These are phyloP conservation scores for Xanthia icteritia DNA, from an alignment of 2,888 invertebrate genomes.

Conservation along the genomic window DNA sequence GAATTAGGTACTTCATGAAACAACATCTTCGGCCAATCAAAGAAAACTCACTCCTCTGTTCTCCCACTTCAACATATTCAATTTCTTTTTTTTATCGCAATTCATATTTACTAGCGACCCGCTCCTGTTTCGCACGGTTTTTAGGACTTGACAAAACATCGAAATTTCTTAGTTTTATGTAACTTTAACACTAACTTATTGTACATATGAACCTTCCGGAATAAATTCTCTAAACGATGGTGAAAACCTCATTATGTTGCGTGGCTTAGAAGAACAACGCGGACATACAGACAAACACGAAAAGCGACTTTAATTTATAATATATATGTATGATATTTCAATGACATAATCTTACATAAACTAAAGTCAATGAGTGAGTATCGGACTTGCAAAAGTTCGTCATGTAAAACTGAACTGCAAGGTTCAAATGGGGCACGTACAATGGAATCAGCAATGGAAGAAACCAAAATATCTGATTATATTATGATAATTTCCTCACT, in stretches of 20 bases:
- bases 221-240: no score
- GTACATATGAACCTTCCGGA: no score
- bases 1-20: background rate
- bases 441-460: no score
- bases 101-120: background rate
- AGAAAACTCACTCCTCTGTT: conserved; percentile 2
- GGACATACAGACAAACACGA: background rate
- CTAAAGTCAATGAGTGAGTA: background rate
- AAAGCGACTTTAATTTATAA: no score
- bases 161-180: background rate
- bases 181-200: background rate
- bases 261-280: no score
- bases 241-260: no score
- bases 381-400: background rate
- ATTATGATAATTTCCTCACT: background rate
- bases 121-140: background rate
- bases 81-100: no score
- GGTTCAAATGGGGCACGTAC: background rate
- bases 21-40: conserved; percentile 1
- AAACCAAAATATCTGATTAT: background rate
- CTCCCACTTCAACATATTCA: conserved; percentile 1
- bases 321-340: no score
- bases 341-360: no score
- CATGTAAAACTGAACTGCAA: background rate
- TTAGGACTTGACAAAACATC: no score